Evolutionary conservation across 2,888 invertebrate genomes (phyloP).

Genomic region (Drosophila nr. medialis): DNA sequence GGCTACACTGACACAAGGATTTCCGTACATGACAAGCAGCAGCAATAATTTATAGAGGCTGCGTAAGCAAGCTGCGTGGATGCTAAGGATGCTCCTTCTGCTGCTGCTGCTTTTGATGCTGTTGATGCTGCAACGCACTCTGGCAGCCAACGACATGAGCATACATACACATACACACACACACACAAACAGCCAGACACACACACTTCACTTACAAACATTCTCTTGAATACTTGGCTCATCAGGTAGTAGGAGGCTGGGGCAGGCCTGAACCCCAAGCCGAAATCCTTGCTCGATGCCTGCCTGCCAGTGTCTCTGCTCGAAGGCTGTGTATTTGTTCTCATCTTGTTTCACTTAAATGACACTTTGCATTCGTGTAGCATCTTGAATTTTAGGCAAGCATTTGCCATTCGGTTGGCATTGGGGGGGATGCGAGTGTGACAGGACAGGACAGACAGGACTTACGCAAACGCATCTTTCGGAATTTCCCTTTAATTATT

Average conservation of each 20-base stretch:
- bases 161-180: slow-evolving; percentile 3
- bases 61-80: slow-evolving; percentile 72
- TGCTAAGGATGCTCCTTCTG: slow-evolving; percentile 58
- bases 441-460: slow-evolving; percentile 32
- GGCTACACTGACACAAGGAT: slow-evolving; percentile 82
- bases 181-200: slow-evolving; percentile 12
- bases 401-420: slow-evolving; percentile 36
- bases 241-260: slow-evolving; percentile 29
- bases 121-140: slow-evolving; percentile 17
- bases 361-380: slow-evolving; percentile 81
- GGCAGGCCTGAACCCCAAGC: slow-evolving; percentile 29
- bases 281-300: slow-evolving; percentile 14
- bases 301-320: slow-evolving; percentile 27
- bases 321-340: slow-evolving; percentile 68
- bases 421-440: background rate
- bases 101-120: slow-evolving; percentile 19
- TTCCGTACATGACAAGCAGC: slow-evolving; percentile 82
- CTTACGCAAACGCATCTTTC: slow-evolving; percentile 53
- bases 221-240: slow-evolving; percentile 11
- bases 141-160: slow-evolving; percentile 37
- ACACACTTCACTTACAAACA: slow-evolving; percentile 3
- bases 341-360: slow-evolving; percentile 82
- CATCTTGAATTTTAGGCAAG: slow-evolving; percentile 66
- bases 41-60: slow-evolving; percentile 82
- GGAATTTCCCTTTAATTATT: slow-evolving; percentile 77